phyloP scores from a whole-genome alignment of 2,888 invertebrate genomes.

The Sphaeridia pumilis region DNA sequence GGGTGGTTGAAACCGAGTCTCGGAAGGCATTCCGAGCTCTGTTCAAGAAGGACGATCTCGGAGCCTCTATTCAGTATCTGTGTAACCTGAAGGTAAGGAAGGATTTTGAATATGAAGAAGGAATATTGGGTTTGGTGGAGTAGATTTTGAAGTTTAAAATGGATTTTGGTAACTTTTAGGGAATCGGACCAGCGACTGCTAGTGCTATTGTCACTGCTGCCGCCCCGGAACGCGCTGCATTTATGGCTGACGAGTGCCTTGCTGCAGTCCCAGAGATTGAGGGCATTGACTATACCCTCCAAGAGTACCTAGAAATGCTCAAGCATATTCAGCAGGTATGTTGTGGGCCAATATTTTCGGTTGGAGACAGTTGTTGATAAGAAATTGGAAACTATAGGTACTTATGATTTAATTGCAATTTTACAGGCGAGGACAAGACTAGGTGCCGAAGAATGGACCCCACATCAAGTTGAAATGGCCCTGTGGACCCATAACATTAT shows the following conservation, averaged over 20 bases:
- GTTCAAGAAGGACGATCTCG: slow-evolving; percentile 58
- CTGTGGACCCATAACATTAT: slow-evolving; percentile 87
- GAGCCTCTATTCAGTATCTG: slow-evolving; percentile 79
- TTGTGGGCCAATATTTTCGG: too few relatives aligned
- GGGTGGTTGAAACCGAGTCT: slow-evolving; percentile 81
- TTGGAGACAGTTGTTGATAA: background rate
- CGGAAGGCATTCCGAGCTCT: slow-evolving; percentile 87
- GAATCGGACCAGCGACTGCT: slow-evolving; percentile 90
- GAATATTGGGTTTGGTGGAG: too few relatives aligned
- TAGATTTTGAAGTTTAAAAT: too few relatives aligned
- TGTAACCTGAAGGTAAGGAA: slow-evolving; percentile 65
- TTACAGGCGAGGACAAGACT: slow-evolving; percentile 20
- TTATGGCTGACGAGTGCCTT: slow-evolving; percentile 96
- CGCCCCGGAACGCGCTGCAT: slow-evolving; percentile 83
- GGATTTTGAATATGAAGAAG: too few relatives aligned
- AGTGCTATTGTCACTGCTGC: slow-evolving; percentile 68
- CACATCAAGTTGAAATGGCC: slow-evolving; percentile 71
- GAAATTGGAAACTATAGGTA: background rate
- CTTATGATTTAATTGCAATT: background rate
- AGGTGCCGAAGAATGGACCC: slow-evolving; percentile 44
- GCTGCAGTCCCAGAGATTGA: slow-evolving; percentile 92
- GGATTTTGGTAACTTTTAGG: too few relatives aligned
- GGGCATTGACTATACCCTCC: slow-evolving; percentile 89
- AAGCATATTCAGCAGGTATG: slow-evolving; percentile 57
- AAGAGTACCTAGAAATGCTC: slow-evolving; percentile 90